A percentile compares a stretch with the other conserved stretches of the same genome.
Conservation (phyloP, 2,888 invertebrate genomes). For the Arctia plantaginis region DNA sequence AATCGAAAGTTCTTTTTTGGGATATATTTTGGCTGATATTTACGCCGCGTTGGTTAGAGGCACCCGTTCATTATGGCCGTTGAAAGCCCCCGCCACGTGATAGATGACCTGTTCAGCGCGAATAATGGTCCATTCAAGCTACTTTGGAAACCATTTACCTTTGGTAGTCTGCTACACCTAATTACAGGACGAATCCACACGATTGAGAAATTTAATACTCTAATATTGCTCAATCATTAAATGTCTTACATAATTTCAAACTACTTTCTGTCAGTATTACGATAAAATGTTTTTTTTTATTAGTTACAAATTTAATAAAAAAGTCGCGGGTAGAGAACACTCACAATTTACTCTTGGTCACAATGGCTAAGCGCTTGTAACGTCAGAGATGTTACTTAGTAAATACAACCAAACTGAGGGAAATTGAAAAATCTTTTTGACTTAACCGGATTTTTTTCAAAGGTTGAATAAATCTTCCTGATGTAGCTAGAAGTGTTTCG, state of each 20-base stretch:
- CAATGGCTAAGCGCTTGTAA: not conserved
- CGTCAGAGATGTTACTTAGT: not conserved
- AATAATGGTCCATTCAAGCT: constrained; percentile 75
- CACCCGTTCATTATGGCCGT: constrained; percentile 69
- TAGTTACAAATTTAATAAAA: not conserved
- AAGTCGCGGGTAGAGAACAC: not conserved
- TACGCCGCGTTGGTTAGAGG: constrained; percentile 47
- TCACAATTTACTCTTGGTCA: not conserved
- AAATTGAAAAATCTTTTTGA: too few species aligned
- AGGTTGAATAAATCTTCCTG: too few species aligned
- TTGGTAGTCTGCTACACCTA: constrained; percentile 48
- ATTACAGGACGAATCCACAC: constrained; percentile 44
- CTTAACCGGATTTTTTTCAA: too few species aligned
- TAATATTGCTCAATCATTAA: constrained; percentile 30
- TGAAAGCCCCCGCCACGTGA: constrained; percentile 71
- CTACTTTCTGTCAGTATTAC: not conserved
- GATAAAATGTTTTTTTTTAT: not conserved
- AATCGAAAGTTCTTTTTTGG: constrained; percentile 34
- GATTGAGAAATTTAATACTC: constrained; percentile 31
- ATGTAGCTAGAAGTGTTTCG: too few species aligned
- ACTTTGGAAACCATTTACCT: constrained; percentile 58
- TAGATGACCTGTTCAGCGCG: constrained; percentile 74
- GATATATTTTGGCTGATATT: constrained; percentile 40
- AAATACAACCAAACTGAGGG: too few species aligned
- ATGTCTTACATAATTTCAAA: not conserved